Base-by-base conservation (phyloP, 2,888 invertebrate genomes). In the Pristionchus japonicus region DNA sequence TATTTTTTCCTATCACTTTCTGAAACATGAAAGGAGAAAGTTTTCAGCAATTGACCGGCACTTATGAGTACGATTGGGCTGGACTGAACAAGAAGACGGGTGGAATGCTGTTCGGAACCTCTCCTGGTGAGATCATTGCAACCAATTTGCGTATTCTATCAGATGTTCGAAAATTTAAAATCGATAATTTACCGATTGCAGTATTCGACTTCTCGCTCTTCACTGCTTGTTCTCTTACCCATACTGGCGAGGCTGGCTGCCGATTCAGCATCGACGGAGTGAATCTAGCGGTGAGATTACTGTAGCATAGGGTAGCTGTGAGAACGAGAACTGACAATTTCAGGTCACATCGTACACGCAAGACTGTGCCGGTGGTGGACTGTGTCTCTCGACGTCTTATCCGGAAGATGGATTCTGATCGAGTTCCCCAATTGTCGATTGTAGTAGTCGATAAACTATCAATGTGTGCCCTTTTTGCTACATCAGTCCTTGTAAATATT, bases 171-270 rank as follows among this genome's bases (percentile, higher is more conserved):
- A 3, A 3, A 64, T 64, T 13, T 64, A 27, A n/a, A 15, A 64
- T 64, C 31, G 27, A 49, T 31, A 83, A 27, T 64, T 9, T 57
- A 34, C 9, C 11, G 31, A 83, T 87, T 93, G 87, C 87, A 93
- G 94, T 93, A 4, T 94, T 94, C 89, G 94, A 94, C 89, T 93
- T 94, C 90, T 92, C 93, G 1, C 89, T 94, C 20, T 90, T 93
- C 89, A 92, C 93, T 49, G 91, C 91, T 40, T 94, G 94, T 88
- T 91, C 91, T 17, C 88, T 94, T 23, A 90, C 90, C 20, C 92
- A 93, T 84, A 89, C 92, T 31, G 93, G 93, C 40, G 90, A 89
- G 57, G 90, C 90, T 77, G 90, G 88, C n/a, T 94, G 94, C 88
- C 88, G 89, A n/a, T 93, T 93, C 89, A 91, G 67, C 52, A 80